These are phyloP conservation scores for Griposia aprilina DNA, from an alignment of 2,888 invertebrate species.

Conservation along the genomic window DNA sequence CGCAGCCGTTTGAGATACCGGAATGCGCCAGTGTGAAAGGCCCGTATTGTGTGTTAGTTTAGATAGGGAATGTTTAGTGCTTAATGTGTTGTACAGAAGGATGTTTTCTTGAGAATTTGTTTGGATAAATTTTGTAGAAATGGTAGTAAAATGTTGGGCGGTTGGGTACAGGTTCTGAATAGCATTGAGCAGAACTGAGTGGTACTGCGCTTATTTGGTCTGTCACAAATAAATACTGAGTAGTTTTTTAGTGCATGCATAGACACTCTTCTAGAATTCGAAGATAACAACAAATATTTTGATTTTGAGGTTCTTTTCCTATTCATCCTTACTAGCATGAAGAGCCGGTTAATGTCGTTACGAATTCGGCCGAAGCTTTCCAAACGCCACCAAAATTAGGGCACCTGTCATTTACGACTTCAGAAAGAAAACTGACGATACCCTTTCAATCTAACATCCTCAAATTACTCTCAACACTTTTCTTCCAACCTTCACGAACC, in stretches of 20 bases:
- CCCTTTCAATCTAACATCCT: neutral
- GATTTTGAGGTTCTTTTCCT: neutral
- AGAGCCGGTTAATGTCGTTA: neutral
- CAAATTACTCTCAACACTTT: constrained; percentile 27
- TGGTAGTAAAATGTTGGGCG: constrained; percentile 21
- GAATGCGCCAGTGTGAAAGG: constrained; percentile 59
- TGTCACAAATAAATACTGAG: neutral
- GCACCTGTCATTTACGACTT: neutral
- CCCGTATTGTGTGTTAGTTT: constrained; percentile 64
- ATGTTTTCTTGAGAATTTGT: constrained; percentile 62
- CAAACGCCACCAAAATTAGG: neutral
- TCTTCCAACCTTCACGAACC: constrained; percentile 6
- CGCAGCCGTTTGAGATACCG: constrained; percentile 65
- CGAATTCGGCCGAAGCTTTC: neutral
- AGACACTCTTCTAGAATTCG: neutral
- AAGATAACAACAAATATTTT: neutral
- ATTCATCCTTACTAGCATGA: neutral
- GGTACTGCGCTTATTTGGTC: neutral
- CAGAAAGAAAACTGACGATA: neutral
- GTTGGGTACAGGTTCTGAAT: constrained; percentile 14
- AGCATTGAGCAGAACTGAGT: neutral
- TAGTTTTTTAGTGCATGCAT: neutral
- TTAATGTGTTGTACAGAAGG: constrained; percentile 58
- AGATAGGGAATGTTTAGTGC: constrained; percentile 65
- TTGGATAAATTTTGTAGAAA: constrained; percentile 43